Conservation (phyloP, 2,113 vertebrate genomes). For the Sigmodon hispidus region DNA sequence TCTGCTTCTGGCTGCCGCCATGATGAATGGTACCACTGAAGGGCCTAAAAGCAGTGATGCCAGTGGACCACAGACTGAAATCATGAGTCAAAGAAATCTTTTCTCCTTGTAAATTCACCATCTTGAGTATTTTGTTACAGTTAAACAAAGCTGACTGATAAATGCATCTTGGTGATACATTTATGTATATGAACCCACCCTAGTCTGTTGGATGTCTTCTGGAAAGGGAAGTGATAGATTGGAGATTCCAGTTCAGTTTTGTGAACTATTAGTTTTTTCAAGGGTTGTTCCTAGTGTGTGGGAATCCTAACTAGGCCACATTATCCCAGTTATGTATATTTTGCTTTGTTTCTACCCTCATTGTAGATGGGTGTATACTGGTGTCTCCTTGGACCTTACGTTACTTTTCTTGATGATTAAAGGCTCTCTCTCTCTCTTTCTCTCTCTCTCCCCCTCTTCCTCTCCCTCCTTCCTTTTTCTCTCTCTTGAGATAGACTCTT, state of each 20-base stretch:
- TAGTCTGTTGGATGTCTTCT: not conserved
- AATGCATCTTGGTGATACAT: not conserved
- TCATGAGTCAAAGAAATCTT: not conserved
- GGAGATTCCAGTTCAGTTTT: not conserved
- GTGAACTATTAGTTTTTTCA: not conserved
- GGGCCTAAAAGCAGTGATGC: not conserved
- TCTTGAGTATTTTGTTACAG: not conserved
- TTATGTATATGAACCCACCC: not conserved
- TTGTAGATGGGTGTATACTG: not conserved
- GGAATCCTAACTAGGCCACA: rapidly evolving
- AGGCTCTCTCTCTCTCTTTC: not conserved
- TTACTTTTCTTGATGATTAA: slow-evolving; percentile 8
- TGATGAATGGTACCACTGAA: not conserved
- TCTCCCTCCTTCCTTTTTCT: not conserved
- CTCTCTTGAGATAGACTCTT: not conserved
- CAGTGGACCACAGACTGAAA: not conserved
- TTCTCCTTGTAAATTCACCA: not conserved
- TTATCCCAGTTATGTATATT: not conserved
- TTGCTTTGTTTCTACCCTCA: slow-evolving; percentile 3
- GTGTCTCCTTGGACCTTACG: not conserved
- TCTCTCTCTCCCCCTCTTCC: not conserved
- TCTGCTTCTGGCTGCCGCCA: not conserved
- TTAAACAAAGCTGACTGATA: not conserved
- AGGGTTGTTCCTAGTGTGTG: rapidly evolving
- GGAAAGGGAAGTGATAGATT: not conserved